phyloP scores from a whole-genome alignment of 2,113 vertebrate species.

The Orycteropus afer region DNA sequence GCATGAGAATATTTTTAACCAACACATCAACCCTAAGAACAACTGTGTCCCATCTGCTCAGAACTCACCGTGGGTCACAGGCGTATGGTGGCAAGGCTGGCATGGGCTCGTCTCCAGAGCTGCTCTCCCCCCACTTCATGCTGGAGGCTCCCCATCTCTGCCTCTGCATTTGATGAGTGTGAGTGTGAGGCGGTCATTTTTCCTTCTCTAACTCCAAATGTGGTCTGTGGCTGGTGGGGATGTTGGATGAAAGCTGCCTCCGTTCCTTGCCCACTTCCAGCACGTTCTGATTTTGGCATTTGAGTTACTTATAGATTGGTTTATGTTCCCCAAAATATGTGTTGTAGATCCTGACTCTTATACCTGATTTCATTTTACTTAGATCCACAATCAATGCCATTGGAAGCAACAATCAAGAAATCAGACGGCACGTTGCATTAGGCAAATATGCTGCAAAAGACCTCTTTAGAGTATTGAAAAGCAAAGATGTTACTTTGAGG shows the following conservation, averaged over 20 bases:
- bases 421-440: too few relatives aligned
- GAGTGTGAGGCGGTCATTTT: neutral
- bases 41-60: neutral
- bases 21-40: neutral
- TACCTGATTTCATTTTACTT: too few relatives aligned
- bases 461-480: too few relatives aligned
- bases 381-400: too few relatives aligned
- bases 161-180: neutral
- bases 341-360: too few relatives aligned
- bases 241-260: neutral
- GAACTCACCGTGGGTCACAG: neutral
- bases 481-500: too few relatives aligned
- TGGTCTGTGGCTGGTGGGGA: neutral
- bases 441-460: too few relatives aligned
- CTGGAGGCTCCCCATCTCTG: neutral
- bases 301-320: too few relatives aligned
- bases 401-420: too few relatives aligned
- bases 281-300: neutral
- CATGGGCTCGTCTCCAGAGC: too few relatives aligned
- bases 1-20: neutral
- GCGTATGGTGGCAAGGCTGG: neutral
- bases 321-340: too few relatives aligned
- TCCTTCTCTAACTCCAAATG: neutral
- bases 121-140: accelerated
- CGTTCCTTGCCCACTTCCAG: neutral